Conservation (phyloP, 2,888 invertebrate genomes). For the Furcula furcula region DNA sequence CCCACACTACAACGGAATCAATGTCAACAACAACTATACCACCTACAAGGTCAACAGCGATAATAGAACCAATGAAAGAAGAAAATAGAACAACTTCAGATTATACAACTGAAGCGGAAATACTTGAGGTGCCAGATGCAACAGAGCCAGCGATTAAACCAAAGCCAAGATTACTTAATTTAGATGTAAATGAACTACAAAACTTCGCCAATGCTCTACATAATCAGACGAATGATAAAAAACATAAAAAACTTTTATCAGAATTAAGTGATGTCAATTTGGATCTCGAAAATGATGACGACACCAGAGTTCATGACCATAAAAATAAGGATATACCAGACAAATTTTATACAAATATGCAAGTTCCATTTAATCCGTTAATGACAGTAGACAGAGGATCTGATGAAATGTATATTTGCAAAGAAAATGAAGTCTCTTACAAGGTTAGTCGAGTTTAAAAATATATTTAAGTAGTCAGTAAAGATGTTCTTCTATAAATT, state of each 20-base stretch:
- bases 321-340: constrained; percentile 55
- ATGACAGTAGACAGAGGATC: constrained; percentile 51
- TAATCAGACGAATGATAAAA: constrained; percentile 52
- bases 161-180: constrained; percentile 58
- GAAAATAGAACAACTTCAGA: constrained; percentile 25
- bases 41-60: constrained; percentile 33
- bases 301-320: constrained; percentile 36
- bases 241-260: constrained; percentile 52
- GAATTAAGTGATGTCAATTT: constrained; percentile 91
- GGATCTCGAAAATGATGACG: constrained; percentile 83
- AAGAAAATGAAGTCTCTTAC: constrained; percentile 70
- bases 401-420: constrained; percentile 63
- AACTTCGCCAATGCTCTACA: constrained; percentile 68
- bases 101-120: constrained; percentile 29
- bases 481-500: too few relatives aligned
- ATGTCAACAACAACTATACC: constrained; percentile 20
- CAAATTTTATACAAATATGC: constrained; percentile 65
- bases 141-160: constrained; percentile 38
- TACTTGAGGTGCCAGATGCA: constrained; percentile 32
- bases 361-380: constrained; percentile 63
- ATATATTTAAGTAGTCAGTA: not conserved
- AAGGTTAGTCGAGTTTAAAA: constrained; percentile 57
- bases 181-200: constrained; percentile 69
- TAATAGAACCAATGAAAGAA: constrained; percentile 2
- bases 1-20: constrained; percentile 12